phyloP scores from a whole-genome alignment of 2,888 invertebrate genomes.

The Agrochola macilenta region DNA sequence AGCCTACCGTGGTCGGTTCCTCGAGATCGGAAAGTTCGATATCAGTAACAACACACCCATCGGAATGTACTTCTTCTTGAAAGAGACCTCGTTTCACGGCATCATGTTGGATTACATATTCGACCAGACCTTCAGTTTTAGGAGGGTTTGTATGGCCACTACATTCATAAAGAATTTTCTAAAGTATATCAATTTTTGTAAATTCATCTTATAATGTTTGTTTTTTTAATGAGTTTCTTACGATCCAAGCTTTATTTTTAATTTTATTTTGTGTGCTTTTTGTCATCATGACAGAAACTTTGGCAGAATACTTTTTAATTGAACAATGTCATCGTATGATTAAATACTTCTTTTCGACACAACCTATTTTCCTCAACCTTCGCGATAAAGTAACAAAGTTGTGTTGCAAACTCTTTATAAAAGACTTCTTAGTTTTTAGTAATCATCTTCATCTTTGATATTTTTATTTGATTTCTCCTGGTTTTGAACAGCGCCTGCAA shows the following conservation, averaged over 20 bases:
- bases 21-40: constrained; percentile 95
- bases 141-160: constrained; percentile 75
- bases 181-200: not conserved
- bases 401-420: not conserved
- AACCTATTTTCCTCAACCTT: not conserved
- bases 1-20: constrained; percentile 92
- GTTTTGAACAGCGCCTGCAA: constrained; percentile 83
- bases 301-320: not conserved
- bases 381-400: not conserved
- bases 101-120: constrained; percentile 89
- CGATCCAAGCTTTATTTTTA: not conserved
- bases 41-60: constrained; percentile 92
- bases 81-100: constrained; percentile 90
- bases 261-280: not conserved
- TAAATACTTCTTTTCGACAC: not conserved
- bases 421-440: not conserved
- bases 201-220: not conserved
- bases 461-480: not conserved
- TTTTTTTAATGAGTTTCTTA: not conserved
- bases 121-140: constrained; percentile 82
- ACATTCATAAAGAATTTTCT: not conserved
- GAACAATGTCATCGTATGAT: not conserved
- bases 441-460: constrained; percentile 3
- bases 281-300: not conserved
- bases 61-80: constrained; percentile 93